Base-by-base conservation (phyloP, 1,140 invertebrate species). In the Adelges cooleyi region DNA sequence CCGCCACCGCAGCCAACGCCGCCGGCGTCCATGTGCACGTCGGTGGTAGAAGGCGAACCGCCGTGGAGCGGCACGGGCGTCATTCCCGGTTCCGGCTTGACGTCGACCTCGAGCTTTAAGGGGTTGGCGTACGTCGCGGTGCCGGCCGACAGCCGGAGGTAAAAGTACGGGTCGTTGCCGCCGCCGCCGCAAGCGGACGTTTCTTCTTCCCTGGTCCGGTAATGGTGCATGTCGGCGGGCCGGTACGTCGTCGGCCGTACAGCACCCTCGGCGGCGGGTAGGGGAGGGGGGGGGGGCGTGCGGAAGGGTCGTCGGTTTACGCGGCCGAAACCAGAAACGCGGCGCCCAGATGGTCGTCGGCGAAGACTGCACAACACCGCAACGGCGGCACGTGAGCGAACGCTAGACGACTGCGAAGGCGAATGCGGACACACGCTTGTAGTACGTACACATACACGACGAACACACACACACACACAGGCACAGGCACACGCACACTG, bases 91-190 rank as follows among this genome's bases (percentile, higher is more conserved):
- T 62, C 56, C 5, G 56, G 56, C 29, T 62, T 62, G 25, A 62
- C 56, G 56, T 62, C 56, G 2, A 62, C 56, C 46, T 62, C 56
- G 56, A 62, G 56, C 18, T 62, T 62, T 11, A 62, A 46, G 40
- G 42, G 42, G 22, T 46, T 62, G 42, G 5, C 29, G 29, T 62
- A 46, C 2, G 56, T 25, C 11, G 42, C 42, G 1, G 56, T 25
- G 15, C 56, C 56, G 42, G 56, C 42, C 5, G 56, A 62, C 0
- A 62, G 40, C 9, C 40, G 25, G 0, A 62, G 13, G 46, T 62
- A 62, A 13, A 62, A 62, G 20, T 62, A 62, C 23, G 56, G 56
- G 25, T 62, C 56, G 11, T 11, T 33, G 17, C 23, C 23, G 17
- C 54, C 54, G 54, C 22, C 9, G 20, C 27, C 27, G 51, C 29